Percentiles rank a stretch among this genome's conserved stretches.
phyloP scores from a whole-genome alignment of 2,888 invertebrate species.

The Thera obeliscata region DNA sequence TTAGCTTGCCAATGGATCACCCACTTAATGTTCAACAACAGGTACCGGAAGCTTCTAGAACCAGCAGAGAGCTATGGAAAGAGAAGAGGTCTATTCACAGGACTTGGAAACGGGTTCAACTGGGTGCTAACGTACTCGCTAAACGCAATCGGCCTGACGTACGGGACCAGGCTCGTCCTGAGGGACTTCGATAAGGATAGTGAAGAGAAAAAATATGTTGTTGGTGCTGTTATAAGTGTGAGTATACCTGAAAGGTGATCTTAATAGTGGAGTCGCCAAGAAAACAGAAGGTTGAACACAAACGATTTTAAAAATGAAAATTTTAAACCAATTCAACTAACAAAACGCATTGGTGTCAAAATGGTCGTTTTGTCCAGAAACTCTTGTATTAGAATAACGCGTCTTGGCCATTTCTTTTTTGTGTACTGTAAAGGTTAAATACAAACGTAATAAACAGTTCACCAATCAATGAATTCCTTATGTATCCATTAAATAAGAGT shows the following conservation, averaged over 20 bases:
- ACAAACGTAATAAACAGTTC: too few relatives aligned
- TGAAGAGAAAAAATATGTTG: constrained; percentile 86
- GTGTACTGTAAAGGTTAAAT: too few relatives aligned
- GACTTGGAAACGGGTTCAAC: constrained; percentile 88
- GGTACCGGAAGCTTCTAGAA: constrained; percentile 82
- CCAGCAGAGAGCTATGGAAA: constrained; percentile 87
- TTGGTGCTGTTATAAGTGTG: constrained; percentile 88
- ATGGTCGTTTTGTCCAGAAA: too few relatives aligned
- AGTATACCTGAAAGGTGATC: constrained; percentile 47
- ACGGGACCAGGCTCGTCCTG: constrained; percentile 89
- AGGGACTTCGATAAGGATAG: constrained; percentile 83
- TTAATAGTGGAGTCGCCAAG: too few relatives aligned
- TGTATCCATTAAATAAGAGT: background rate
- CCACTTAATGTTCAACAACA: constrained; percentile 39
- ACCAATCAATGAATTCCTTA: background rate
- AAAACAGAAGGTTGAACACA: too few relatives aligned
- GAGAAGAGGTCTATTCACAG: constrained; percentile 87
- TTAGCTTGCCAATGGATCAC: too few relatives aligned
- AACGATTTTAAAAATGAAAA: too few relatives aligned
- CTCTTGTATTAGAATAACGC: too few relatives aligned
- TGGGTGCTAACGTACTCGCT: constrained; percentile 90
- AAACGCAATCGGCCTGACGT: constrained; percentile 90
- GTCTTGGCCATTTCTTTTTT: too few relatives aligned
- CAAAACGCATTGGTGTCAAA: too few relatives aligned
- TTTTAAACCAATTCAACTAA: too few relatives aligned